Conservation (phyloP, 2,888 invertebrate species). For the Schrankia costaestrigalis region DNA sequence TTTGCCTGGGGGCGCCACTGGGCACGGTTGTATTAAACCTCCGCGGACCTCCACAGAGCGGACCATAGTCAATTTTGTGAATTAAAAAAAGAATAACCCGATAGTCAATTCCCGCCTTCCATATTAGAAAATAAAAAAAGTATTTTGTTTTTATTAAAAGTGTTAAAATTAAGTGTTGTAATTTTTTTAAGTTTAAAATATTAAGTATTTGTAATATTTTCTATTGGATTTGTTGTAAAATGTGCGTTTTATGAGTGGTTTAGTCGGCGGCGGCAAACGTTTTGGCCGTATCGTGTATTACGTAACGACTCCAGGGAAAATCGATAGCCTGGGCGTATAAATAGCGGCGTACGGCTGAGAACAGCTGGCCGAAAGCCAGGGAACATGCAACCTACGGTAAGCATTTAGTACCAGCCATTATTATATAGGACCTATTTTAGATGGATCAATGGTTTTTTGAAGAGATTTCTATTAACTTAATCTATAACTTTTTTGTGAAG, state of each 20-base stretch:
- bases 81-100: conserved; percentile 36
- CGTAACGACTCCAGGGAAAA: conserved; percentile 75
- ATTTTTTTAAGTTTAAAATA: conserved; percentile 11
- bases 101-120: conserved; percentile 53
- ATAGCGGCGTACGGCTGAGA: conserved; percentile 68
- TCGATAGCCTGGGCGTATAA: conserved; percentile 76
- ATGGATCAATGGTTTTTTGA: too few species aligned
- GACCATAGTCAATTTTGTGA: conserved; percentile 47
- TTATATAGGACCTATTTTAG: conserved; percentile 7
- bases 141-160: conserved; percentile 6
- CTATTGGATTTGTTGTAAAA: conserved; percentile 31
- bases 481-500: too few species aligned
- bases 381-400: conserved; percentile 72
- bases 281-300: conserved; percentile 61
- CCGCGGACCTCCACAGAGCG: conserved; percentile 33
- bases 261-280: conserved; percentile 56
- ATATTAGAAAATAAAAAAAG: conserved; percentile 27
- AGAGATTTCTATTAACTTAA: too few species aligned
- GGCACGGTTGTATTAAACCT: conserved; percentile 48
- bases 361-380: conserved; percentile 72
- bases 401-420: conserved; percentile 22
- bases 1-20: conserved; percentile 66
- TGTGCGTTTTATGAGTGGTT: conserved; percentile 54
- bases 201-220: conserved; percentile 21
- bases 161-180: conserved; percentile 8